Percentiles rank a stretch among this genome's conserved stretches.
These are phyloP conservation scores for Neoniphon sammara DNA, from an alignment of 2,797 vertebrate genomes.

Conservation along the genomic window DNA sequence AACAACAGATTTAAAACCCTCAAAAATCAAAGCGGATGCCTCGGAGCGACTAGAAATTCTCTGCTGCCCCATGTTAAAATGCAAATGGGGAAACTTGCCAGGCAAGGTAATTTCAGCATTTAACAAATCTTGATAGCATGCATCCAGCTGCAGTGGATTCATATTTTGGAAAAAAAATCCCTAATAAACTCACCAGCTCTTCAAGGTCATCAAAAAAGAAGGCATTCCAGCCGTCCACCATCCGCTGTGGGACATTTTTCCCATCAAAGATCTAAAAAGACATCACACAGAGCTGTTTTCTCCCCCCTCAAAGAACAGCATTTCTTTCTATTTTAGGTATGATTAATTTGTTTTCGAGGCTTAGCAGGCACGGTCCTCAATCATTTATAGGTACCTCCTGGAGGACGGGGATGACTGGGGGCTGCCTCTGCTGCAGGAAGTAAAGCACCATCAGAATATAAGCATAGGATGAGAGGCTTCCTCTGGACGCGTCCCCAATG, in stretches of 20 bases:
- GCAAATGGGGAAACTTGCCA: not conserved
- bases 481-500: conserved; percentile 97
- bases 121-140: no score
- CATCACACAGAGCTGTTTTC: not conserved
- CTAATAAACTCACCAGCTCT: conserved; percentile 87
- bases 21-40: no score
- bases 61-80: not conserved
- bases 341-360: not conserved
- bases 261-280: conserved; percentile 92
- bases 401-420: conserved; percentile 95
- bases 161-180: not conserved
- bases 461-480: conserved; percentile 97
- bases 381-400: conserved; percentile 88
- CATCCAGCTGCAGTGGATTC: no score
- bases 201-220: conserved; percentile 95
- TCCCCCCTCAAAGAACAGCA: not conserved
- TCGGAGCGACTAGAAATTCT: not conserved
- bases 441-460: conserved; percentile 99
- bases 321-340: not conserved
- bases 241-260: conserved; percentile 89
- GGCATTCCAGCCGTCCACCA: conserved; percentile 99
- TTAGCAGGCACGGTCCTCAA: not conserved
- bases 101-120: not conserved
- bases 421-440: conserved; percentile 96
- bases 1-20: not conserved